Evolutionary conservation across 2,888 invertebrate species (phyloP).

Genomic region (Tetranychus truncatus): DNA sequence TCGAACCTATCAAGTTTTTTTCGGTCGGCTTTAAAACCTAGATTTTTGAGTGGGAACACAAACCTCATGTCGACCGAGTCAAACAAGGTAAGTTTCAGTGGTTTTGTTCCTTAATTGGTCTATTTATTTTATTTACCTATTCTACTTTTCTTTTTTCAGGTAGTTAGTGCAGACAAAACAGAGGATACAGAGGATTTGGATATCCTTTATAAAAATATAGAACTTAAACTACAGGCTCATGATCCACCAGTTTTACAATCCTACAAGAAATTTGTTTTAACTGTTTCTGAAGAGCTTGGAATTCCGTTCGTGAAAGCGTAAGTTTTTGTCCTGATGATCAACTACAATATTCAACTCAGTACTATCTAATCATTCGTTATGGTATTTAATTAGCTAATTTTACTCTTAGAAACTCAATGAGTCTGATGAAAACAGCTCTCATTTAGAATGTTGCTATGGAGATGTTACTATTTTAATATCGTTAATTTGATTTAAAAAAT

Average conservation of each 20-base stretch:
- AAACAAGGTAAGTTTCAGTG: background rate
- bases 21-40: background rate
- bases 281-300: constrained; percentile 60
- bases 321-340: constrained; percentile 11
- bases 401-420: too few relatives aligned
- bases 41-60: background rate
- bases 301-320: constrained; percentile 47
- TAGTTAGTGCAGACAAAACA: background rate
- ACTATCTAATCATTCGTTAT: background rate
- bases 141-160: background rate
- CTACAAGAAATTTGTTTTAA: constrained; percentile 62
- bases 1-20: background rate
- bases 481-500: too few relatives aligned
- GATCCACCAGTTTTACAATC: constrained; percentile 72
- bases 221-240: constrained; percentile 66
- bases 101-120: background rate
- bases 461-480: too few relatives aligned
- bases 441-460: too few relatives aligned
- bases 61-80: background rate
- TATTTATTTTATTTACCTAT: background rate
- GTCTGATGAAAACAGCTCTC: too few relatives aligned
- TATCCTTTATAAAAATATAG: constrained; percentile 53
- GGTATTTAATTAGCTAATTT: background rate
- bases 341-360: background rate
- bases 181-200: constrained; percentile 27